Base-by-base conservation (phyloP, 2,797 vertebrate genomes). In the Astyanax mexicanus region DNA sequence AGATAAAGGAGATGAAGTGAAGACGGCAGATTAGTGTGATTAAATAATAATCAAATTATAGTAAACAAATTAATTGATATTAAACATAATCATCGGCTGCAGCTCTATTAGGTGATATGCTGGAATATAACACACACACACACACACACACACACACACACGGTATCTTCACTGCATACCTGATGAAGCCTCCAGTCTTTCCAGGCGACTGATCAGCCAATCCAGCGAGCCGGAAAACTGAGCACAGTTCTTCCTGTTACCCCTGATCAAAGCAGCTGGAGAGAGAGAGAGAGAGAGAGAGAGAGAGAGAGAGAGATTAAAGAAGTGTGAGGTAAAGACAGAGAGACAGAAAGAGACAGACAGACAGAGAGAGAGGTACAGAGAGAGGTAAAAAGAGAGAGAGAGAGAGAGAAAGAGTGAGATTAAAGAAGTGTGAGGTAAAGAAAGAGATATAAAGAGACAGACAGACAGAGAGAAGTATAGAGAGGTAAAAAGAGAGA, bases 171-270 rank as follows among this genome's bases (percentile, higher is more conserved):
- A 45, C 66, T 15, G 81, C 94, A 7, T 93, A 98, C 97, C 97
- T 72, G 96, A 98, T 45, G 96, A 98, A 3, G 97, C 97, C 89
- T 98, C 97, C 80, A 98, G 86, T 83, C 95, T 93, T 88, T 98
- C 97, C 84, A 98, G 83, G 85, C 96, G 93, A 93, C 97, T 98
- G 76, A 98, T 96, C 61, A 98, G 80, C 97, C 97, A 98, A 69
- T 98, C 97, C 69, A 98, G 89, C 1, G 96, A 98, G 74, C 95
- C 92, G 0, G 97, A 98, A 89, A 98, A 98, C 4, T 98, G 97
- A 69, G 97, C 97, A 88, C 97, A 98, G 85, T 98, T 98, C 91
- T 98, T 98, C 84, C 97, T 95, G 94, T 98, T 98, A 71, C 96
- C 96, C 85, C 97, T 93, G 89, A 98, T 98, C 75, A 98, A 90